phyloP scores from a whole-genome alignment of 2,888 invertebrate species.

The Apoda limacodes region DNA sequence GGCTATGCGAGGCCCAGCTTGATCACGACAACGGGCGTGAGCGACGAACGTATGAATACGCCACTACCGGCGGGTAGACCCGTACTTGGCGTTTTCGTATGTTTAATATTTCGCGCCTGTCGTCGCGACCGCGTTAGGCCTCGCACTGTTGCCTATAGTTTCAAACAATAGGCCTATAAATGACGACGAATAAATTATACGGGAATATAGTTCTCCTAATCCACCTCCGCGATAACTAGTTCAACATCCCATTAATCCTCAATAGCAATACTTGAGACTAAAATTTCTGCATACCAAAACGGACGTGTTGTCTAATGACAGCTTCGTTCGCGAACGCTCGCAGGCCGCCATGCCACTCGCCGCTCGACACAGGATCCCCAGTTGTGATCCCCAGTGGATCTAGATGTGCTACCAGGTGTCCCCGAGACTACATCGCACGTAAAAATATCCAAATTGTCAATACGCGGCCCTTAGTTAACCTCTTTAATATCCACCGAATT shows the following conservation, averaged over 20 bases:
- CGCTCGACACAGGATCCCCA: conserved; percentile 70
- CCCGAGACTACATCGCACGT: conserved; percentile 79
- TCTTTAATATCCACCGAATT: too few species aligned
- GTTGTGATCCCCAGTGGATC: conserved; percentile 93
- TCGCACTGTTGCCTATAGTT: too few species aligned
- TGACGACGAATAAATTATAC: conserved; percentile 3
- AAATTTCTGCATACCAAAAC: conserved; percentile 68
- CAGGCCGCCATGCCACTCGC: conserved; percentile 62
- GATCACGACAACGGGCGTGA: too few species aligned
- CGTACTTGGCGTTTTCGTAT: too few species aligned
- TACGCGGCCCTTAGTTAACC: too few species aligned
- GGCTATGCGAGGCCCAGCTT: too few species aligned
- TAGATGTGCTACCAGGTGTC: conserved; percentile 92
- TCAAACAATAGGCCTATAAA: too few species aligned
- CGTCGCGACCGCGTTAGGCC: too few species aligned
- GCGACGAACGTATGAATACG: too few species aligned
- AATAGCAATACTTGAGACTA: conserved; percentile 35
- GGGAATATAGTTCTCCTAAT: conserved; percentile 1
- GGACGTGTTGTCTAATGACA: conserved; percentile 65
- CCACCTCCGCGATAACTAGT: conserved; percentile 30
- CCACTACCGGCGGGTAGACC: too few species aligned
- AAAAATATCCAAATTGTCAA: conserved; percentile 24
- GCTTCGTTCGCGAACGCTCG: conserved; percentile 64
- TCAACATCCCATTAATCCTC: conserved; percentile 33
- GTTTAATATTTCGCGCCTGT: too few species aligned